Evolutionary conservation across 2,797 vertebrate genomes (phyloP).

Genomic region (Notolabrus celidotus): DNA sequence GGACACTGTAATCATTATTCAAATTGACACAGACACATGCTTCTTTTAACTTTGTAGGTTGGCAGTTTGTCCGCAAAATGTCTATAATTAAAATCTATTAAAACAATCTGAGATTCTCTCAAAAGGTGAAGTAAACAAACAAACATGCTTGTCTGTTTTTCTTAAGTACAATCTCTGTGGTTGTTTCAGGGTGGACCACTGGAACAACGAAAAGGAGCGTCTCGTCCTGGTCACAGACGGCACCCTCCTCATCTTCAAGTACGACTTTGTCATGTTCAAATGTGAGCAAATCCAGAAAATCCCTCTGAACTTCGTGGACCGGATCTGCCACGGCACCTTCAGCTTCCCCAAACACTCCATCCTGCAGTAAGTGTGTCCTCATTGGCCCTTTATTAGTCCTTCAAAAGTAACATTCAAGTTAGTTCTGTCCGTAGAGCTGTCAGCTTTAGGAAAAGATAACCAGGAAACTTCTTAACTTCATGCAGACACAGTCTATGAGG

Average conservation of each 20-base stretch:
- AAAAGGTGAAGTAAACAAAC: neutral
- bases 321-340: constrained; percentile 84
- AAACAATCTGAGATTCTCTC: no score
- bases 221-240: constrained; percentile 81
- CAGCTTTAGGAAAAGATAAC: constrained; percentile 17
- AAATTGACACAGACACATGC: no score
- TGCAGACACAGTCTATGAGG: neutral
- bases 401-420: neutral
- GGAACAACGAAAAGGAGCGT: constrained; percentile 91
- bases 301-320: constrained; percentile 79
- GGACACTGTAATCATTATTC: no score
- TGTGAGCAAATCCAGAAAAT: constrained; percentile 86
- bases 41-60: no score
- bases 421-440: neutral
- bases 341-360: constrained; percentile 84
- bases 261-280: constrained; percentile 87
- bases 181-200: constrained; percentile 86
- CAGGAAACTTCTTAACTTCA: constrained; percentile 5
- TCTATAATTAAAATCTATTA: no score
- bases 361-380: constrained; percentile 83
- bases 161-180: neutral
- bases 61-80: no score
- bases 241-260: constrained; percentile 87
- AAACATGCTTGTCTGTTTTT: neutral
- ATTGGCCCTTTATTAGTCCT: neutral